These are phyloP conservation scores for Arrhamphus sclerolepis DNA, from an alignment of 2,797 vertebrate genomes.

Conservation along the genomic window DNA sequence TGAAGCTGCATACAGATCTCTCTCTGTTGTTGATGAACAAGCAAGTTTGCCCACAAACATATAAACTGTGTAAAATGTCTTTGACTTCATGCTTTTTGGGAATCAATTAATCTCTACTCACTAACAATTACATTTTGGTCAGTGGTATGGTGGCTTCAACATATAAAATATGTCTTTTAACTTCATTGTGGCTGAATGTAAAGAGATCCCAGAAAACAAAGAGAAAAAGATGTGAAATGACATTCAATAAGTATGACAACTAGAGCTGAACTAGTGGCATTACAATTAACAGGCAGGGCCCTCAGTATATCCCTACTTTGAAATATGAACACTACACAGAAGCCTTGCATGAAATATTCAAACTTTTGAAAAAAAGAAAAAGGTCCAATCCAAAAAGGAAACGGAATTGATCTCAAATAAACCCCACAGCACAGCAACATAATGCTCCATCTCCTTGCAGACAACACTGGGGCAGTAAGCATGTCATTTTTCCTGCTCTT, in stretches of 20 bases:
- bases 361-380: slow-evolving; percentile 3
- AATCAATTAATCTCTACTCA: too few species aligned
- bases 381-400: background rate
- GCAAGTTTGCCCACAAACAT: too few species aligned
- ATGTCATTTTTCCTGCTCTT: background rate
- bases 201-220: too few species aligned
- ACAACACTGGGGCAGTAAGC: background rate
- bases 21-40: too few species aligned
- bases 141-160: background rate
- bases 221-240: too few species aligned
- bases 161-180: background rate
- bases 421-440: background rate
- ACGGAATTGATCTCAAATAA: background rate
- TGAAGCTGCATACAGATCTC: too few species aligned
- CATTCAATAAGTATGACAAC: too few species aligned
- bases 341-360: background rate
- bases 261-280: too few species aligned
- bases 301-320: background rate
- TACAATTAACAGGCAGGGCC: too few species aligned
- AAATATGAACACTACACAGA: background rate
- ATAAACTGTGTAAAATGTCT: too few species aligned
- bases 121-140: too few species aligned
- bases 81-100: too few species aligned
- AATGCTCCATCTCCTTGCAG: background rate
- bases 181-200: background rate